Percentiles rank a stretch among this genome's conserved stretches.
Evolutionary conservation across 2,888 invertebrate species (phyloP).

Genomic region (Platycheirus rosarum): DNA sequence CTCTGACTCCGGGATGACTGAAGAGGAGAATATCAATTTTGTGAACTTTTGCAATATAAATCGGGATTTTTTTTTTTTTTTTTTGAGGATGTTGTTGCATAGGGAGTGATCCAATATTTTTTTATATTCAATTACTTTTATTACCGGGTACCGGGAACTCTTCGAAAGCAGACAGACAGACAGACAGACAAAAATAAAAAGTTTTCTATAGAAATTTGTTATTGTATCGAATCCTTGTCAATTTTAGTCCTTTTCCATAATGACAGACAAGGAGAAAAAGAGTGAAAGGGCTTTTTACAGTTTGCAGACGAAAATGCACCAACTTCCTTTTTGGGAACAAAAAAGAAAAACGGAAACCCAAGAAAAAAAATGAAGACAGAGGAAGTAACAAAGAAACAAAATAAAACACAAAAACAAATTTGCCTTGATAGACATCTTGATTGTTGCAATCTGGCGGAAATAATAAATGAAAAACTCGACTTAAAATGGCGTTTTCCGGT

Average conservation of each 20-base stretch:
- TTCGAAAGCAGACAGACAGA: conserved; percentile 12
- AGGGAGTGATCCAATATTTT: conserved; percentile 5
- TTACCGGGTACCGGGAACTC: conserved; percentile 40
- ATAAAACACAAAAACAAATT: conserved; percentile 38
- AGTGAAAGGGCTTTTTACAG: conserved; percentile 40
- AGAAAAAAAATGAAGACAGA: not conserved
- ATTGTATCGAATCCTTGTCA: too few species aligned
- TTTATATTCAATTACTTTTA: conserved; percentile 66
- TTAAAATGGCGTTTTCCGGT: conserved; percentile 70
- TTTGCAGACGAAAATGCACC: conserved; percentile 45
- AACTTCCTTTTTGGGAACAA: conserved; percentile 31
- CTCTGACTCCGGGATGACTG: conserved; percentile 42
- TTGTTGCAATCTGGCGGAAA: conserved; percentile 68
- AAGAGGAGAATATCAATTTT: conserved; percentile 50
- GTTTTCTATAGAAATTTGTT: not conserved
- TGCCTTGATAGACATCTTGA: conserved; percentile 66
- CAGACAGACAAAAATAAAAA: not conserved
- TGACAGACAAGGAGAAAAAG: too few species aligned
- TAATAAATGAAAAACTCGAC: conserved; percentile 72
- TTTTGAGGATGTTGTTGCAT: not conserved
- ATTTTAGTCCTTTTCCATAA: too few species aligned
- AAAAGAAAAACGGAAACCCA: not conserved
- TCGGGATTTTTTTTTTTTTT: conserved; percentile 6
- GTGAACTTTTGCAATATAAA: conserved; percentile 57
- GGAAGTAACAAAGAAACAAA: not conserved